Base-by-base conservation (phyloP, 2,888 invertebrate species). In the Rhopalosiphum nymphaeae region DNA sequence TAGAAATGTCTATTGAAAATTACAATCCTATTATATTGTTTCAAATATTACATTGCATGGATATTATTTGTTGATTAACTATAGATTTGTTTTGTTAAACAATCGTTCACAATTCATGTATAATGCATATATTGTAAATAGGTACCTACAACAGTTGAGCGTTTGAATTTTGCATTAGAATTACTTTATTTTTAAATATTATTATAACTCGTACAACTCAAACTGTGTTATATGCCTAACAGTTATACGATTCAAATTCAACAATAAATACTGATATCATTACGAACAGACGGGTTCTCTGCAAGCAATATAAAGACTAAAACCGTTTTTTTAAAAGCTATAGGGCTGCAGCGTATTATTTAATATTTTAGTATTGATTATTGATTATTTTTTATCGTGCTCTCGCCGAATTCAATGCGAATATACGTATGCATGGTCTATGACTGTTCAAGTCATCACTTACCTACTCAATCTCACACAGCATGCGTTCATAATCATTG, bases 1-100 rank as follows among this genome's bases (percentile, higher is more conserved):
- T 9, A 36, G 42, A 57, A 61, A 46, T 44, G 16, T 89, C 89
- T 89, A 61, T 89, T 89, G 89, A 78, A 91, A 91, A 91, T 91
- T 91, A 91, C 36, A 78, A 78, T 49, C 13, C 49, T 61, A 89
- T 89, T 89, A 61, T 78, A 61, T 78, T 91, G 36, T 78, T 78
- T 78, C 42, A 57, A 91, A 13, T 36, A 36, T 61, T 61, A 61
- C 42, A 67, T 36, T 21, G 67, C n/a, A 67, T 21, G 67, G n/a
- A 7, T 67, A 36, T 67, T 67, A 67, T 67, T 67, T 67, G 67
- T 36, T 16, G 21, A 67, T n/a, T 67, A 67, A 36, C 67, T 36
- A 67, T 67, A 16, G 16, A 67, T 67, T 67, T 67, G n/a, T 67
- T 67, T 67, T 67, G 67, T 7, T 7, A 67, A 67, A 67, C n/a